Evolutionary conservation across 2,888 invertebrate genomes (phyloP).

Genomic region (Sphaeridia pumilis): DNA sequence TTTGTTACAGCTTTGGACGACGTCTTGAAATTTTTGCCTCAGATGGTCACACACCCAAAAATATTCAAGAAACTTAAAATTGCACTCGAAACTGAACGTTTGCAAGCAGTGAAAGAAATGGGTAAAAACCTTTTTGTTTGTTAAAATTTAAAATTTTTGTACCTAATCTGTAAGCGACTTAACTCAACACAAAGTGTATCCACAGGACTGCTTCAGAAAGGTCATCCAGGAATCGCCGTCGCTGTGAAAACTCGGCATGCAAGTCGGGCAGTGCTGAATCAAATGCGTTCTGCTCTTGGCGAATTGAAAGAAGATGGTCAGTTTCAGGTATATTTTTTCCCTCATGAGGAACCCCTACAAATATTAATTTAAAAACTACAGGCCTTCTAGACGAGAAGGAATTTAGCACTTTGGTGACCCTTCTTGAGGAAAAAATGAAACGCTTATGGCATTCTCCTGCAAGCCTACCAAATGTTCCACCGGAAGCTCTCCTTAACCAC

Average conservation of each 20-base stretch:
- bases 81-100: slow-evolving; percentile 38
- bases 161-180: not conserved
- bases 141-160: too few species aligned
- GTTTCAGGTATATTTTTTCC: too few species aligned
- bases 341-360: too few species aligned
- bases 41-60: slow-evolving; percentile 41
- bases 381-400: slow-evolving; percentile 52
- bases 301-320: slow-evolving; percentile 45
- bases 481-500: slow-evolving; percentile 39
- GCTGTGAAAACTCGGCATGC: slow-evolving; percentile 55
- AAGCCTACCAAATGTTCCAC: slow-evolving; percentile 22
- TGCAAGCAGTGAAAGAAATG: slow-evolving; percentile 45
- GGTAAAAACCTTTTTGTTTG: slow-evolving; percentile 35
- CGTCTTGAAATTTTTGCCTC: slow-evolving; percentile 46
- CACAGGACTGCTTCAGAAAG: slow-evolving; percentile 44
- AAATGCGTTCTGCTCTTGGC: slow-evolving; percentile 47
- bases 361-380: slow-evolving; percentile 20
- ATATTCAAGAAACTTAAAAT: slow-evolving; percentile 38
- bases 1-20: slow-evolving; percentile 53
- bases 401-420: slow-evolving; percentile 44
- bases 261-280: slow-evolving; percentile 50
- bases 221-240: slow-evolving; percentile 51
- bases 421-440: slow-evolving; percentile 49
- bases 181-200: not conserved
- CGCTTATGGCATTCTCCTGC: slow-evolving; percentile 35